Percentiles rank a stretch among this genome's conserved stretches.
phyloP scores from a whole-genome alignment of 2,888 invertebrate genomes.

The Lymantria dispar region DNA sequence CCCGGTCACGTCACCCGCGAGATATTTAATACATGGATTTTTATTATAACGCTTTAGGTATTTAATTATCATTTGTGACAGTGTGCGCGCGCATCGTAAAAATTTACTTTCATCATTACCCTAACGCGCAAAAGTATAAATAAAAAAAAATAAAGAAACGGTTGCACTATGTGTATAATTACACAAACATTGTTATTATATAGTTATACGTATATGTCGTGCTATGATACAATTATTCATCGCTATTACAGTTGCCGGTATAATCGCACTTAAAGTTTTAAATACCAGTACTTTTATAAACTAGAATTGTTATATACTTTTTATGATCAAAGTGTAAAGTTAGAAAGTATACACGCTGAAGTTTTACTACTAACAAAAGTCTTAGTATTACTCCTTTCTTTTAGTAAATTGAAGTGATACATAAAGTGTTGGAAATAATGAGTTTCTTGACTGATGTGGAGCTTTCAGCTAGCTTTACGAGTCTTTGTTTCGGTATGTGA shows the following conservation, averaged over 20 bases:
- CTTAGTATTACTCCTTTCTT: slow-evolving; percentile 18
- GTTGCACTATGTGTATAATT: too few species aligned
- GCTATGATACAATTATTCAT: slow-evolving; percentile 19
- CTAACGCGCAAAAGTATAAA: too few species aligned
- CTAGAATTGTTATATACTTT: slow-evolving; percentile 4
- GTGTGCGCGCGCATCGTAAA: too few species aligned
- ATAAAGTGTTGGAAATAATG: slow-evolving; percentile 24
- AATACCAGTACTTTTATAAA: slow-evolving; percentile 10
- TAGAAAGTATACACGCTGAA: neutral
- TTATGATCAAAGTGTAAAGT: slow-evolving; percentile 1
- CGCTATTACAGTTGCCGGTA: slow-evolving; percentile 15
- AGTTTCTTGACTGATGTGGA: slow-evolving; percentile 20
- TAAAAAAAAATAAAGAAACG: too few species aligned
- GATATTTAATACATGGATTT: too few species aligned
- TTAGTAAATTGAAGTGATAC: slow-evolving; percentile 18
- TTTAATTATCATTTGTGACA: too few species aligned
- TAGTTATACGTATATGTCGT: slow-evolving; percentile 6
- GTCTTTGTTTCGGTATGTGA: slow-evolving; percentile 12
- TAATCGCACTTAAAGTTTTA: slow-evolving; percentile 23
- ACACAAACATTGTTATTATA: too few species aligned
- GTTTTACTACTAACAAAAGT: neutral
- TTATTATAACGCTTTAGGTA: too few species aligned
- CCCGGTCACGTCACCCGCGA: too few species aligned
- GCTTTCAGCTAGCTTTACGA: slow-evolving; percentile 18
- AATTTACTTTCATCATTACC: too few species aligned